Evolutionary conservation across 1,140 invertebrate species (phyloP).

Genomic region (Psix sp.): DNA sequence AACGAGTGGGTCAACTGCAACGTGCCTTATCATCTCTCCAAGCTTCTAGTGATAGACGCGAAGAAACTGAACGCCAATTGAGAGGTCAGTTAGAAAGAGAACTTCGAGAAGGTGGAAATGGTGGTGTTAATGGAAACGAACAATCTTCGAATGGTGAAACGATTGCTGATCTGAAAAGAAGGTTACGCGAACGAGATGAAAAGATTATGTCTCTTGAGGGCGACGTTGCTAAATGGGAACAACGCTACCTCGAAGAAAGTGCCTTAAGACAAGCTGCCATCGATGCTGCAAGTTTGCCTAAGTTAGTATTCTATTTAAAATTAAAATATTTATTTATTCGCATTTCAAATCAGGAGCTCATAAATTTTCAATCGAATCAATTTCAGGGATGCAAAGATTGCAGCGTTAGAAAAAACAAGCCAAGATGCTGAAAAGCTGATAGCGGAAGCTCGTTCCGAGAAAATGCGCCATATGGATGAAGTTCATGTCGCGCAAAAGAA

Average conservation of each 20-base stretch:
- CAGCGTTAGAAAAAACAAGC: constrained; percentile 89
- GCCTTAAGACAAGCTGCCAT: constrained; percentile 89
- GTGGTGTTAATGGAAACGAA: constrained; percentile 66
- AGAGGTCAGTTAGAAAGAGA: constrained; percentile 88
- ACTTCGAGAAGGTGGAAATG: constrained; percentile 82
- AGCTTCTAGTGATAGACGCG: constrained; percentile 88
- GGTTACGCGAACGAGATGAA: constrained; percentile 86
- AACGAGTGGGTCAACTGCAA: constrained; percentile 89
- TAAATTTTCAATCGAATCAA: constrained; percentile 28
- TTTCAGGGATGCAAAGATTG: constrained; percentile 88
- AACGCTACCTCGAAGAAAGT: constrained; percentile 90
- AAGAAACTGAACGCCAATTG: constrained; percentile 89
- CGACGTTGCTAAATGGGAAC: constrained; percentile 91
- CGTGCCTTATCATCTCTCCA: constrained; percentile 89
- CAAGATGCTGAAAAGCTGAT: constrained; percentile 92
- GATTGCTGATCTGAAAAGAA: constrained; percentile 81
- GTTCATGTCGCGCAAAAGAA: constrained; percentile 90
- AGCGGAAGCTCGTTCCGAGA: constrained; percentile 89
- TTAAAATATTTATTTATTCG: too few species aligned
- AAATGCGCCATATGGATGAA: constrained; percentile 91
- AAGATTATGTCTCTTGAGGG: constrained; percentile 89
- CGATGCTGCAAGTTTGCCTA: constrained; percentile 89
- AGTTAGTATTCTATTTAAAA: constrained; percentile 80
- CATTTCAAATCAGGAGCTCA: background rate
- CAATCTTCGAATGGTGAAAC: constrained; percentile 76